A percentile compares a stretch with the other conserved stretches of the same genome.
phyloP scores from a whole-genome alignment of 2,797 vertebrate species.

The Oreochromis grahami region DNA sequence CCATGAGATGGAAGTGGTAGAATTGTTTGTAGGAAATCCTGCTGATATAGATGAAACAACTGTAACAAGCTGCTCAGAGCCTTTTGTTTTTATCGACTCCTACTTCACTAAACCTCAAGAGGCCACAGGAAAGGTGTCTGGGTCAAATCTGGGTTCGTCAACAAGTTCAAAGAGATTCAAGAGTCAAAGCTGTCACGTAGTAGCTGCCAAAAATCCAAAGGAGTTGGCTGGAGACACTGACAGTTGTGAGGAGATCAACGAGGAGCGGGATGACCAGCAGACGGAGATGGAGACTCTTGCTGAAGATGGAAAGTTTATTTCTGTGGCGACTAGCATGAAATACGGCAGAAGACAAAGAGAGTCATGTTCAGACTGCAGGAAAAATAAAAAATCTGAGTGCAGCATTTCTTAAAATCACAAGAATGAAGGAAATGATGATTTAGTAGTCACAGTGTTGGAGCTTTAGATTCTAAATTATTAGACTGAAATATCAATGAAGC shows the following conservation, averaged over 20 bases:
- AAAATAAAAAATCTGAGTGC: constrained; percentile 73
- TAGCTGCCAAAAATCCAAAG: not conserved
- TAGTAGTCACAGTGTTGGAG: not conserved
- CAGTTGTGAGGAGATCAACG: constrained; percentile 52
- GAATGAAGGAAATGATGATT: not conserved
- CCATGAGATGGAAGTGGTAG: not conserved
- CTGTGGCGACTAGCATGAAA: not conserved
- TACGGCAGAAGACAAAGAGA: not conserved
- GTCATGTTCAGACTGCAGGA: not conserved
- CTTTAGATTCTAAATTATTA: not conserved
- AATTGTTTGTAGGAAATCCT: not conserved
- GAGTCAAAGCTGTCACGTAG: not conserved
- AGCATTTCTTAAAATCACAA: constrained; percentile 20
- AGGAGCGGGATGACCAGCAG: not conserved
- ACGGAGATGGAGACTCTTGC: not conserved
- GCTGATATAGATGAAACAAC: not conserved
- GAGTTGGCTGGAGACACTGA: constrained; percentile 16
- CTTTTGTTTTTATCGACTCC: constrained; percentile 5
- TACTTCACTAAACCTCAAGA: constrained; percentile 6
- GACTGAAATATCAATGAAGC: not conserved
- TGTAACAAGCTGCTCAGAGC: not conserved
- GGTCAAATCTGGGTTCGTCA: not conserved
- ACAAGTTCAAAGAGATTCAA: not conserved
- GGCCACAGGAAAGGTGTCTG: not conserved
- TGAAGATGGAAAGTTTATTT: not conserved